Conservation (phyloP, 2,797 vertebrate species). For the Glyptemys insculpta region DNA sequence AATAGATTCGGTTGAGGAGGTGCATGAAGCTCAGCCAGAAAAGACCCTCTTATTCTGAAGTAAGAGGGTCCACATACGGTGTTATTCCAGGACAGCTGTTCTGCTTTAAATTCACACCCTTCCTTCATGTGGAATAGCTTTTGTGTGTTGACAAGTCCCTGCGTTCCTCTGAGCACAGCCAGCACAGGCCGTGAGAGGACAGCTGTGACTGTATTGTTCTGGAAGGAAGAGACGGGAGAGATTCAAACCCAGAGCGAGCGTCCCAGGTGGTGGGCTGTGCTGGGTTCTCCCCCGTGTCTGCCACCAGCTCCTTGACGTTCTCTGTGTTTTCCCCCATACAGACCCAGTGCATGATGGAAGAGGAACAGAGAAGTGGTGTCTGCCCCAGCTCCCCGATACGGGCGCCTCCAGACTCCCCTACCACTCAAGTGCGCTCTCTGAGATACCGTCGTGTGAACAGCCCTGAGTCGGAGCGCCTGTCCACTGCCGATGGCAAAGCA, state of each 20-base stretch:
- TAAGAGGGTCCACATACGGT: not conserved
- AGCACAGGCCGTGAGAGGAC: not conserved
- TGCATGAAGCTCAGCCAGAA: not conserved
- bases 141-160: not conserved
- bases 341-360: slow-evolving; percentile 91
- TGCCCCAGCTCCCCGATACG: slow-evolving; percentile 90
- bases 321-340: slow-evolving; percentile 57
- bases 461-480: slow-evolving; percentile 94
- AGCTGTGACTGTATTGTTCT: not conserved
- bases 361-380: slow-evolving; percentile 88
- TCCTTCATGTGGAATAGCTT: not conserved
- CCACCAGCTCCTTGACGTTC: not conserved
- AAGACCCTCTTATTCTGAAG: no score
- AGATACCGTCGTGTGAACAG: slow-evolving; percentile 93
- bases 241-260: not conserved
- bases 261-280: not conserved
- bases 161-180: not conserved
- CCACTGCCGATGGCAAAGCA: slow-evolving; percentile 89
- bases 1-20: not conserved
- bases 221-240: not conserved
- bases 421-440: slow-evolving; percentile 89
- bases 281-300: not conserved
- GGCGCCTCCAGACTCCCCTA: slow-evolving; percentile 90
- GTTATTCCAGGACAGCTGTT: not conserved
- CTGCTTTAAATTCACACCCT: not conserved